Evolutionary conservation across 1,140 invertebrate species (phyloP).

Genomic region (Oedothorax gibbosus): DNA sequence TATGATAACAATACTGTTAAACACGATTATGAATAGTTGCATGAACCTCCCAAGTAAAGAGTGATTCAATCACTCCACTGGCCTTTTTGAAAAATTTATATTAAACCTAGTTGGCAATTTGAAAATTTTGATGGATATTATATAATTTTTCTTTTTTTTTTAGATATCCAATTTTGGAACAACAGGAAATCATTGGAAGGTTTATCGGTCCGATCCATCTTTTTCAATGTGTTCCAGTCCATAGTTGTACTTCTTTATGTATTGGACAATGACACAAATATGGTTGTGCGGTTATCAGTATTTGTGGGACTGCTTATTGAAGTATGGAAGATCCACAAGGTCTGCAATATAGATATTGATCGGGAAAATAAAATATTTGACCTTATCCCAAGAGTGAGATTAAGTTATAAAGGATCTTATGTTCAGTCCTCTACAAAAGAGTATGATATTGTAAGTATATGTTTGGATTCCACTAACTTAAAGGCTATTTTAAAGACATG

Average conservation of each 20-base stretch:
- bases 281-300: slow-evolving; percentile 91
- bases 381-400: slow-evolving; percentile 82
- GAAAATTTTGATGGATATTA: background rate
- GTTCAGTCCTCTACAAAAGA: slow-evolving; percentile 93
- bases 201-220: slow-evolving; percentile 96
- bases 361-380: slow-evolving; percentile 80
- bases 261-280: slow-evolving; percentile 98
- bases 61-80: too few species aligned
- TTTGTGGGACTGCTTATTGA: slow-evolving; percentile 96
- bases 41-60: too few species aligned
- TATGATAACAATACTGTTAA: too few species aligned
- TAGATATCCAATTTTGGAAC: slow-evolving; percentile 99
- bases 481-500: too few species aligned
- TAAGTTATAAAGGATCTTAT: slow-evolving; percentile 96
- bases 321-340: slow-evolving; percentile 99
- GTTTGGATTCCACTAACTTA: background rate
- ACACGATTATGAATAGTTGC: too few species aligned
- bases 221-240: slow-evolving; percentile 98
- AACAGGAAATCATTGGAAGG: slow-evolving; percentile 97
- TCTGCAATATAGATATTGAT: slow-evolving; percentile 78
- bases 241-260: slow-evolving; percentile 96
- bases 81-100: too few species aligned
- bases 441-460: slow-evolving; percentile 81
- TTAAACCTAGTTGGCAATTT: too few species aligned
- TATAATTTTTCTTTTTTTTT: slow-evolving; percentile 7